phyloP scores from a whole-genome alignment of 2,888 invertebrate genomes.

The Pristionchus mayeri region DNA sequence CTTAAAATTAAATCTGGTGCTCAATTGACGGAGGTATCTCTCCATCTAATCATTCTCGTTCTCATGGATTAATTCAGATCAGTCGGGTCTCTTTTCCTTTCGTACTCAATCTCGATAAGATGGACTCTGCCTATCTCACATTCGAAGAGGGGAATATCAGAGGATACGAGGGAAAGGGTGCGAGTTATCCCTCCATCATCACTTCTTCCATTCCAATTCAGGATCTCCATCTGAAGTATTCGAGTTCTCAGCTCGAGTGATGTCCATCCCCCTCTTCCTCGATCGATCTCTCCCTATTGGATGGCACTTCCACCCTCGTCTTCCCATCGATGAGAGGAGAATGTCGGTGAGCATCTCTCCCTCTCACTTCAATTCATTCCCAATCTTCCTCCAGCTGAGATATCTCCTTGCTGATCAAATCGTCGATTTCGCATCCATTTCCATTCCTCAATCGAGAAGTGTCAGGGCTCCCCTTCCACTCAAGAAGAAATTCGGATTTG shows the following conservation, averaged over 20 bases:
- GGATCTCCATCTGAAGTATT: slow-evolving; percentile 59
- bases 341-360: not conserved
- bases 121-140: slow-evolving; percentile 80
- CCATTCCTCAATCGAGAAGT: slow-evolving; percentile 66
- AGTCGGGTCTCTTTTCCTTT: slow-evolving; percentile 79
- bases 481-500: slow-evolving; percentile 62
- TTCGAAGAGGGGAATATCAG: slow-evolving; percentile 82
- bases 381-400: slow-evolving; percentile 53
- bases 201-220: not conserved
- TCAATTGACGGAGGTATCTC: not conserved
- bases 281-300: slow-evolving; percentile 84
- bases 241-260: slow-evolving; percentile 77
- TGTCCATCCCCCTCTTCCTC: slow-evolving; percentile 83
- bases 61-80: slow-evolving; percentile 51
- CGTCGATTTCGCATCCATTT: slow-evolving; percentile 61
- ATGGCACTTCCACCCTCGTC: slow-evolving; percentile 33
- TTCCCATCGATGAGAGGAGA: not conserved
- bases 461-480: slow-evolving; percentile 64
- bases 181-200: not conserved
- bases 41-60: not conserved
- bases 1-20: not conserved
- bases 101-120: slow-evolving; percentile 84
- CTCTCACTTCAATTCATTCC: not conserved
- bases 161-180: slow-evolving; percentile 81
- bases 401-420: slow-evolving; percentile 67